Evolutionary conservation across 2,797 vertebrate genomes (phyloP).

Genomic region (Rhinophrynus dorsalis): DNA sequence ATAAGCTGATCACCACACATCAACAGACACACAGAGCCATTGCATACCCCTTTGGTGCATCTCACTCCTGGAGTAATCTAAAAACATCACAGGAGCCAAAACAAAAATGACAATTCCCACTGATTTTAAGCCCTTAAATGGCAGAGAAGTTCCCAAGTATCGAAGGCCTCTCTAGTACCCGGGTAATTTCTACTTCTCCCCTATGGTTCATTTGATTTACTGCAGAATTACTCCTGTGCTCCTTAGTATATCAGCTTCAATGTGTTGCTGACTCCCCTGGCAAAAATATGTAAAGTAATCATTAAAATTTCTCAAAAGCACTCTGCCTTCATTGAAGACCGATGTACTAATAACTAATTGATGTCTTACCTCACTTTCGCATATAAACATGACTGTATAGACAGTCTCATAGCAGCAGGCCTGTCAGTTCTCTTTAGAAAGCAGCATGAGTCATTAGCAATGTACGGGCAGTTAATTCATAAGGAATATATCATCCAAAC

Average conservation of each 20-base stretch:
- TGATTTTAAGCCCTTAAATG: too few relatives aligned
- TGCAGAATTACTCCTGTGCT: too few relatives aligned
- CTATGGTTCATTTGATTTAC: too few relatives aligned
- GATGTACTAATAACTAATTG: background rate
- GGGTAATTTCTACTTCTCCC: too few relatives aligned
- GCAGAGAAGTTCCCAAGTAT: too few relatives aligned
- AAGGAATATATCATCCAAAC: background rate
- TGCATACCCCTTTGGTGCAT: too few relatives aligned
- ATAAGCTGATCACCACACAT: too few relatives aligned
- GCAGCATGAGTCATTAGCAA: background rate
- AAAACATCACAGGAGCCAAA: too few relatives aligned
- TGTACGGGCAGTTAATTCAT: background rate
- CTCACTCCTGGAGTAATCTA: too few relatives aligned
- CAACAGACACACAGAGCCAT: too few relatives aligned
- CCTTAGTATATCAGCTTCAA: background rate
- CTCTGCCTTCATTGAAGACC: background rate
- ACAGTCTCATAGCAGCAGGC: background rate
- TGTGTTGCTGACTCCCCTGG: background rate
- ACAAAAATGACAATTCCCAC: too few relatives aligned
- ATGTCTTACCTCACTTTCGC: background rate
- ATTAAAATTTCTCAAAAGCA: background rate
- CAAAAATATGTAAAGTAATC: background rate
- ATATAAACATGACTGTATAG: constrained; percentile 7
- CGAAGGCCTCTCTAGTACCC: too few relatives aligned
- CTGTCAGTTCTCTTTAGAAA: background rate